Percentiles rank a stretch among this genome's conserved stretches.
Conservation (phyloP, 2,797 vertebrate species). For the Tapirus indicus region DNA sequence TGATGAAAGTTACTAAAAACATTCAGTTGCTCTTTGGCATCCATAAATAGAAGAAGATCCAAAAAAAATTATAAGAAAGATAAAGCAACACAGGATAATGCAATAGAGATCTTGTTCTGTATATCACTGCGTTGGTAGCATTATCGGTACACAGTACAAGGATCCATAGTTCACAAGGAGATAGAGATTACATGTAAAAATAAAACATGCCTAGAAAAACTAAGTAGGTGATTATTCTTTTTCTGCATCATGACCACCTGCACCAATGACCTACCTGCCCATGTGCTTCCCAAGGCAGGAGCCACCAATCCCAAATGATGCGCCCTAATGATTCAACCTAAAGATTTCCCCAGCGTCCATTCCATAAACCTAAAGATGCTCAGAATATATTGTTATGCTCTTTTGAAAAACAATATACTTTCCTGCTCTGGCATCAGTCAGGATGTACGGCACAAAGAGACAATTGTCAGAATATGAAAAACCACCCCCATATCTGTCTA, state of each 20-base stretch:
- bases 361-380: background rate
- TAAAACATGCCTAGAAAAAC: background rate
- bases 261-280: background rate
- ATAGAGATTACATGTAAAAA: background rate
- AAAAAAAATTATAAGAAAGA: background rate
- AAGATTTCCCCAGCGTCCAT: too few relatives aligned
- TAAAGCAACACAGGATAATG: too few relatives aligned
- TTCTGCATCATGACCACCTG: background rate
- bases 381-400: background rate
- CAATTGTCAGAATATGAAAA: background rate
- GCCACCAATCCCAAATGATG: background rate
- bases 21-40: background rate
- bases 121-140: rapidly evolving
- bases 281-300: background rate
- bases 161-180: background rate
- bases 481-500: too few relatives aligned
- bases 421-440: too few relatives aligned
- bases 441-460: background rate
- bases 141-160: background rate
- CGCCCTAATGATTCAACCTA: rapidly evolving
- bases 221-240: background rate
- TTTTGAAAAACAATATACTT: background rate
- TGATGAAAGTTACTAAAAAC: background rate
- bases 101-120: background rate
- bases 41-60: background rate